Base-by-base conservation (phyloP, 2,113 vertebrate genomes). In the Peromyscus californicus region DNA sequence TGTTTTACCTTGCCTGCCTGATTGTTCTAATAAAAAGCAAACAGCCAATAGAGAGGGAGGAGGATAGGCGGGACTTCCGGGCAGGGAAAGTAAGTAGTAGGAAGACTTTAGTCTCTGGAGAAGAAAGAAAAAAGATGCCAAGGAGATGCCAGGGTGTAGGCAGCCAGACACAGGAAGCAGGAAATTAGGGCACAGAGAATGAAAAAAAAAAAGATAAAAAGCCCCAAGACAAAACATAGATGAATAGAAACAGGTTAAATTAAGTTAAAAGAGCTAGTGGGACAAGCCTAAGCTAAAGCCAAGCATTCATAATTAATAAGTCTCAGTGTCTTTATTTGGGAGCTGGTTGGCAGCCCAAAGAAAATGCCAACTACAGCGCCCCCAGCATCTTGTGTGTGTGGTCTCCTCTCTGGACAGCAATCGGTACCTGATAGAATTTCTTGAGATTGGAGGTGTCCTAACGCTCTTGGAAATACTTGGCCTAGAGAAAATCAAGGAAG, bases 381-480 rank as follows among this genome's bases (percentile, higher is more conserved):
- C 79, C 79, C 82, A 78, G 15, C 75, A 24, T 93, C 89, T 63
- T 2, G 36, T 98, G 78, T 67, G 79, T 93, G 13, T 80, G 95
- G 94, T 96, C 33, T 80, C 96, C 42, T 79, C 45, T 93, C 84
- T 75, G 72, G 63, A 70, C 98, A 99, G 99, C 90, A 98, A 98
- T 97, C 98, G 98, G 57, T 99, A 99, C 97, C 94, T 99, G 79
- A 94, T 91, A 59, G 99, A 99, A 98, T 99, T 99, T 97, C 97
- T 99, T 96, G 99, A 99, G 96, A 98, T 99, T 0, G 98, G 99
- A 85, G 99, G 99, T 3, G 97, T 99, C 87, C 97, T 99, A 93
- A 99, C 99, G 45, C 98, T 99, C 48, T 97, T 99, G 97, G 99
- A 99, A 98, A 99, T 99, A 97, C 97, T 99, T 91, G 98, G 98